A percentile compares a stretch with the other conserved stretches of the same genome.
phyloP scores from a whole-genome alignment of 2,888 invertebrate species.

The Erpobdella octoculata region DNA sequence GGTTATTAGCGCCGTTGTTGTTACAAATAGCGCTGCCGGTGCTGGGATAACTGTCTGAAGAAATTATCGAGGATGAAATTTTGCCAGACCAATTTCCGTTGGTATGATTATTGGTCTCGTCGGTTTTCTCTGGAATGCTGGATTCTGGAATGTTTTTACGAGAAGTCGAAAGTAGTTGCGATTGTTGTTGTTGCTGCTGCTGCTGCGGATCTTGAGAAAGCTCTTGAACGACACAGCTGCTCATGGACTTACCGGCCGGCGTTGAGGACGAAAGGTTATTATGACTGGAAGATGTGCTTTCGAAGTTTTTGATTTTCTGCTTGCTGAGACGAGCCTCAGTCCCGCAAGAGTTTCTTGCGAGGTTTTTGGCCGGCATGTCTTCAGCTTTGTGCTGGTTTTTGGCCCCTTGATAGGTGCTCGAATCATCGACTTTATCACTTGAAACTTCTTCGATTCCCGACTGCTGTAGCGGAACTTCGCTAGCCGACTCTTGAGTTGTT shows the following conservation, averaged over 20 bases:
- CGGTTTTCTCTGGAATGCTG: not conserved
- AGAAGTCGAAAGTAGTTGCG: no score
- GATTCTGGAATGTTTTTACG: slow-evolving; percentile 6
- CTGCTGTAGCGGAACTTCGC: not conserved
- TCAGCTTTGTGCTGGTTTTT: not conserved
- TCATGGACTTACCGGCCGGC: not conserved
- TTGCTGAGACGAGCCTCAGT: not conserved
- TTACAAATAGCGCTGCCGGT: not conserved
- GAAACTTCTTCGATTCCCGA: not conserved
- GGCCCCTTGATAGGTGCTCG: not conserved
- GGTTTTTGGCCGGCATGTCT: not conserved
- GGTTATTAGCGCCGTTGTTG: not conserved
- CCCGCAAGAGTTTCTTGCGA: not conserved
- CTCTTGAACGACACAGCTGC: not conserved
- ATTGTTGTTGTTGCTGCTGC: slow-evolving; percentile 23
- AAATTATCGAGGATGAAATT: not conserved
- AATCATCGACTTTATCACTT: not conserved
- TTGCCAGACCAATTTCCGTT: not conserved
- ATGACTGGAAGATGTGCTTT: not conserved
- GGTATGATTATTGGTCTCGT: not conserved
- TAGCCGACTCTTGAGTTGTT: not conserved
- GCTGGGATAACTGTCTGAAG: not conserved
- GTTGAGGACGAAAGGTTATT: not conserved
- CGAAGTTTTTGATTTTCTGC: not conserved
- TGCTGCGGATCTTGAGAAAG: not conserved